phyloP scores from a whole-genome alignment of 2,113 vertebrate species.

The Poecile atricapillus region DNA sequence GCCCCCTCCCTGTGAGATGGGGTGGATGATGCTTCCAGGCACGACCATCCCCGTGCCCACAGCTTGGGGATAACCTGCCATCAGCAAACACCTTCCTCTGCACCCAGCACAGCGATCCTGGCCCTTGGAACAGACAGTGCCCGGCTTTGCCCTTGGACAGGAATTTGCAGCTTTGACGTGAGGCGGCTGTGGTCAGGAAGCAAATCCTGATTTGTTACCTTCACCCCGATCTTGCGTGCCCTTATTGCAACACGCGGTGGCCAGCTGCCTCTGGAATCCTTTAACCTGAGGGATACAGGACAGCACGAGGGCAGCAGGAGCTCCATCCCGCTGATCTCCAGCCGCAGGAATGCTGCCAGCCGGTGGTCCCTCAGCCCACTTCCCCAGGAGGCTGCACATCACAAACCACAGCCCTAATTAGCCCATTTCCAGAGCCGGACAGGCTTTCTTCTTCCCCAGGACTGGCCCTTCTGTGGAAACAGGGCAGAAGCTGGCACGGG shows the following conservation, averaged over 20 bases:
- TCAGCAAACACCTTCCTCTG: neutral
- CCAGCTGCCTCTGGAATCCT: neutral
- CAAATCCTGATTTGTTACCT: neutral
- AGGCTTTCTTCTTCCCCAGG: no score
- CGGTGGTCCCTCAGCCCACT: slow-evolving; percentile 10
- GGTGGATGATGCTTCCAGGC: neutral
- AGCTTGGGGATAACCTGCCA: neutral
- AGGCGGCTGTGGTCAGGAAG: neutral
- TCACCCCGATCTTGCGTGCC: neutral
- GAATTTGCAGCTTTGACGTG: accelerated
- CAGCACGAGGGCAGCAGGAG: neutral
- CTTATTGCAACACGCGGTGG: neutral
- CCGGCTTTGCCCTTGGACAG: neutral
- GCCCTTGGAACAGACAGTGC: neutral
- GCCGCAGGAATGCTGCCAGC: neutral
- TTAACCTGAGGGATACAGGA: neutral
- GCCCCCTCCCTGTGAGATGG: neutral
- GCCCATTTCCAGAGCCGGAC: neutral
- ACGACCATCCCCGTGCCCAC: accelerated
- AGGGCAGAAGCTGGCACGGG: neutral
- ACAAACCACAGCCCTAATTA: neutral
- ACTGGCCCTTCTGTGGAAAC: neutral
- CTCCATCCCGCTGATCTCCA: accelerated
- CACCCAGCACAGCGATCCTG: neutral
- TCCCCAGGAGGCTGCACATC: neutral